Conservation (phyloP, 2,113 vertebrate species). For the Rhinolophus sinicus region DNA sequence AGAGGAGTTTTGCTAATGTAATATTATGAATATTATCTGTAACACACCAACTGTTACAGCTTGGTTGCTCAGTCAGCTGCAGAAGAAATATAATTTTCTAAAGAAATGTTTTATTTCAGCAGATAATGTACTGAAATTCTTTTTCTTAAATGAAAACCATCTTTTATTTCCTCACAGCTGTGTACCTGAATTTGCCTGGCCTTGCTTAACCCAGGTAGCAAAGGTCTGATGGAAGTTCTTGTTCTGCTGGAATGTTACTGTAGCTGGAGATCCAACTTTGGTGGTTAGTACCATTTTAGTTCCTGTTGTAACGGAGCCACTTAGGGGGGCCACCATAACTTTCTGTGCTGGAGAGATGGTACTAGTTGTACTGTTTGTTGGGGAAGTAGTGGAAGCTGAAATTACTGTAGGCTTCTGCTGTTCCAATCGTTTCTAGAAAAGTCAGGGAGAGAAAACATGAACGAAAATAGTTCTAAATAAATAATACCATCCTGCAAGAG, state of each 20-base stretch:
- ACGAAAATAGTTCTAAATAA: neutral
- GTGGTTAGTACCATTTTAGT: slow-evolving; percentile 96
- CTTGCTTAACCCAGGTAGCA: slow-evolving; percentile 99
- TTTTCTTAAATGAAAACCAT: slow-evolving; percentile 27
- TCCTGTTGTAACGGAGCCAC: slow-evolving; percentile 89
- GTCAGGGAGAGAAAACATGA: neutral
- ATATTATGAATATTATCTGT: slow-evolving; percentile 49
- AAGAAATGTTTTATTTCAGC: slow-evolving; percentile 49
- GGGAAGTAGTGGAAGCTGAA: slow-evolving; percentile 81
- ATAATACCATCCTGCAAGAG: neutral
- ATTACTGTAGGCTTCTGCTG: slow-evolving; percentile 90
- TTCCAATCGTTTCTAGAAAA: slow-evolving; percentile 94
- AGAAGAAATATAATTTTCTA: slow-evolving; percentile 42
- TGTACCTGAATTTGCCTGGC: slow-evolving; percentile 94
- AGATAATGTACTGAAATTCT: neutral
- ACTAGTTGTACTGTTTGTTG: slow-evolving; percentile 87
- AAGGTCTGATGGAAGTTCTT: slow-evolving; percentile 99
- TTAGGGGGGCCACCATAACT: slow-evolving; percentile 89
- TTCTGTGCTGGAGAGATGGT: slow-evolving; percentile 89
- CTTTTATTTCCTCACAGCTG: neutral
- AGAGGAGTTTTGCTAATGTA: slow-evolving; percentile 48
- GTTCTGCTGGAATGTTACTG: slow-evolving; percentile 97
- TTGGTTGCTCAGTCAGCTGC: slow-evolving; percentile 10
- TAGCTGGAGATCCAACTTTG: slow-evolving; percentile 93
- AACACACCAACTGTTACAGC: slow-evolving; percentile 37